Evolutionary conservation across 1,140 invertebrate species (phyloP).

Genomic region (Eumaeus atala): DNA sequence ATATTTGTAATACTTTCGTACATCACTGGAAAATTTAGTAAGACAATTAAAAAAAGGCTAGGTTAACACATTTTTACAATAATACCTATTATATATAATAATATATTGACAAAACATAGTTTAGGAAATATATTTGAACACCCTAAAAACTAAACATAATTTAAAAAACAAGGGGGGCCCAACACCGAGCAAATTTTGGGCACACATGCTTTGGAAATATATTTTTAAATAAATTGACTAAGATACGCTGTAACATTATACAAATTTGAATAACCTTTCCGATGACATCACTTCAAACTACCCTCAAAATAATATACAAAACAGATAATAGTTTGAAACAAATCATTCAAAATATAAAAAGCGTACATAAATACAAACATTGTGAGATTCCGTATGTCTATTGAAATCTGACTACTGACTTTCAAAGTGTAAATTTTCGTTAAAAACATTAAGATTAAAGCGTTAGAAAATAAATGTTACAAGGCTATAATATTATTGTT

Average conservation of each 20-base stretch:
- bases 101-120: too few relatives aligned
- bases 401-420: slow-evolving; percentile 26
- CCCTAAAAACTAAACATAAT: too few relatives aligned
- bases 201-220: background rate
- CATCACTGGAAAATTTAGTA: background rate
- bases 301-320: slow-evolving; percentile 9
- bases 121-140: too few relatives aligned
- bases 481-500: slow-evolving; percentile 12
- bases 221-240: slow-evolving; percentile 1
- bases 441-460: slow-evolving; percentile 18
- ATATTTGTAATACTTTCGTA: slow-evolving; percentile 2
- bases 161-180: too few relatives aligned
- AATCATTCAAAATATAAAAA: slow-evolving; percentile 8
- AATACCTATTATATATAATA: too few relatives aligned
- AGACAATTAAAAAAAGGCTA: background rate
- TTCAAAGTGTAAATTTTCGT: slow-evolving; percentile 10
- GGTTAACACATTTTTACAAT: too few relatives aligned
- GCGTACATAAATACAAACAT: slow-evolving; percentile 15
- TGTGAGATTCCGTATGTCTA: slow-evolving; percentile 26
- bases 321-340: slow-evolving; percentile 10
- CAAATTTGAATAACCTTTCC: slow-evolving; percentile 15
- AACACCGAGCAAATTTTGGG: too few relatives aligned
- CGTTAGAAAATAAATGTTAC: slow-evolving; percentile 15
- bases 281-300: slow-evolving; percentile 9
- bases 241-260: slow-evolving; percentile 6